These are phyloP conservation scores for Cryptus armator DNA, from an alignment of 2,888 invertebrate species.

Conservation along the genomic window DNA sequence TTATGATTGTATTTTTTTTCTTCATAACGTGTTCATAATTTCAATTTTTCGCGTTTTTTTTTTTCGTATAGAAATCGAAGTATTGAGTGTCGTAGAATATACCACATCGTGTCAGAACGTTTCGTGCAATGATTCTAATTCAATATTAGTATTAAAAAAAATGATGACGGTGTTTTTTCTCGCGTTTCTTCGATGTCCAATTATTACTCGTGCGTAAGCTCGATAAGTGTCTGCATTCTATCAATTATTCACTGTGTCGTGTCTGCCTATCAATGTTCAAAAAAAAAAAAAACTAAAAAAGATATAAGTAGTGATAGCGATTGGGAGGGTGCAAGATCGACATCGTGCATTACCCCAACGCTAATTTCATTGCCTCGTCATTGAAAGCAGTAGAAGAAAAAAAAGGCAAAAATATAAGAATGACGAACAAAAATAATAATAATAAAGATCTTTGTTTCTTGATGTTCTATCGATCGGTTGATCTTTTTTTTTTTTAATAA, in stretches of 20 bases:
- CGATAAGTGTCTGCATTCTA: conserved; percentile 37
- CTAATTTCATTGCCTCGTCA: conserved; percentile 20
- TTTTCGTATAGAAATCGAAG: conserved; percentile 2
- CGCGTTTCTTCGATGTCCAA: conserved; percentile 44
- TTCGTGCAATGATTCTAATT: neutral
- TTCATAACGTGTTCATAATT: neutral
- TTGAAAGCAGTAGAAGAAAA: conserved; percentile 17
- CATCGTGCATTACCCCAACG: conserved; percentile 38
- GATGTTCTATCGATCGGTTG: conserved; percentile 39
- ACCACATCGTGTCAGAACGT: conserved; percentile 40
- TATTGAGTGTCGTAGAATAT: conserved; percentile 21
- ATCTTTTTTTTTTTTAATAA: neutral
- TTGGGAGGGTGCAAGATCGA: conserved; percentile 10
- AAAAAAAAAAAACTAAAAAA: conserved; percentile 15
- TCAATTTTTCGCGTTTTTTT: neutral
- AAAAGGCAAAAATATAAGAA: conserved; percentile 53
- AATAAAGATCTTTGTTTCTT: conserved; percentile 53
- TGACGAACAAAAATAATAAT: conserved; percentile 49
- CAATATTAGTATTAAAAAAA: conserved; percentile 1
- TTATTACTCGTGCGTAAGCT: conserved; percentile 36
- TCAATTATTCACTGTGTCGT: conserved; percentile 18
- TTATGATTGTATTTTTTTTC: neutral
- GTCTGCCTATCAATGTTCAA: conserved; percentile 10
- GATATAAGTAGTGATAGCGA: neutral
- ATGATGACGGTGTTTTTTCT: conserved; percentile 31